Evolutionary conservation across 2,888 invertebrate species (phyloP), one percentile per base, ranked within the genome.

Genomic region (Spodoptera exigua): DNA sequence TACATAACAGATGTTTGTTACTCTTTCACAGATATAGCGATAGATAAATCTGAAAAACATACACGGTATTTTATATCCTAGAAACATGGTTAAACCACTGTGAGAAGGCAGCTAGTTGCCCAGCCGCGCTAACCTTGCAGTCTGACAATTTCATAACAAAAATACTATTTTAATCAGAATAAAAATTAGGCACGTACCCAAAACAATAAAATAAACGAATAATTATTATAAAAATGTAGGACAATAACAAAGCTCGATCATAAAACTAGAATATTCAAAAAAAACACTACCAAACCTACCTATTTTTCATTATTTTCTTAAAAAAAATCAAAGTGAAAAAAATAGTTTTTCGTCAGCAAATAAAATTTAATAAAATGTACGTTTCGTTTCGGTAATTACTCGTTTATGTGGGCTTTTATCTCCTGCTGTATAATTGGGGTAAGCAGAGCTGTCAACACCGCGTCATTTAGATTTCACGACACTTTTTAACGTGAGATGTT

Each of bases 361-460:
- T 14, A 47, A 49, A 48, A 41, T 37, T 17, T 13, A 17, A 52
- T 1, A 51, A 44, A 40, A 18, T 37, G 47, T 9, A 0, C 27
- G 17, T 65, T 70, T 63, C 48, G 48, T 66, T 53, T 56, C 68
- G 60, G 75, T 56, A 77, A 75, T 78, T 78, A 65, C 55, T 66
- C 70, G 74, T 74, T 76, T 66, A 64, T 59, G 60, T 37, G 62
- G 53, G 70, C 79, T 82, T 82, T 83, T 78, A 81, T 83, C 71
- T 73, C 65, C 43, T 35, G 12, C 70, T 73, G 75, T 74, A 75
- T 82, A 83, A 87, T 84, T 82, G 83, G 76, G 64, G 66, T 70
- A 63, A 74, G 69, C 80, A 82, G 81, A 69, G 37, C 39, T 60
- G 49, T 78, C 54, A 27, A 17, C 64, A 58, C 43, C 78, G 82